These are phyloP conservation scores for Paraescarpia echinospica DNA, from an alignment of 1,140 invertebrate species.

Conservation along the genomic window DNA sequence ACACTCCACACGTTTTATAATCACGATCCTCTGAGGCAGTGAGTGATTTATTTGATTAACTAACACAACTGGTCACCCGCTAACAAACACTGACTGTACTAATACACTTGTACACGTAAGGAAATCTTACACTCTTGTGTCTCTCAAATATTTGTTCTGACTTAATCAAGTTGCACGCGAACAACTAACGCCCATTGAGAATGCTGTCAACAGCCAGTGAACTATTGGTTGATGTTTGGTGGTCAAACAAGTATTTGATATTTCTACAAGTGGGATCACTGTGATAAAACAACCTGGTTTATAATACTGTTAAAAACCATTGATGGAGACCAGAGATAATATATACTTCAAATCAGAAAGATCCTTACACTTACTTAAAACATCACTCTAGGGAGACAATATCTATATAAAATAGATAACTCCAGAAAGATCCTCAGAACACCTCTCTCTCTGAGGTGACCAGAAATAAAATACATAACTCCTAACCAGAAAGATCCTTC, in stretches of 20 bases:
- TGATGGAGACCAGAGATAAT: background rate
- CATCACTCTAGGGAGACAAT: too few species aligned
- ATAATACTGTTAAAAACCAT: background rate
- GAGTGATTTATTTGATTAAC: background rate
- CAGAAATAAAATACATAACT: background rate
- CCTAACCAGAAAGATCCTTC: background rate
- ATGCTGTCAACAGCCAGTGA: background rate
- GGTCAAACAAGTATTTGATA: background rate
- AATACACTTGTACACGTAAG: background rate
- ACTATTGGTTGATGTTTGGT: background rate
- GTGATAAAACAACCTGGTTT: background rate
- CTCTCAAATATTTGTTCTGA: background rate
- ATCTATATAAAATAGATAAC: too few species aligned
- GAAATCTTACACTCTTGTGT: background rate
- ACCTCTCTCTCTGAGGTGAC: background rate
- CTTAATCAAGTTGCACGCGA: background rate
- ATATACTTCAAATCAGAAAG: background rate
- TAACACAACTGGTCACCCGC: background rate
- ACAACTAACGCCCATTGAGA: background rate
- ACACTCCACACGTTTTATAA: background rate
- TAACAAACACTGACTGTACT: background rate
- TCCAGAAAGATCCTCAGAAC: too few species aligned
- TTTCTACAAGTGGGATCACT: background rate
- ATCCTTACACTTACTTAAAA: too few species aligned
- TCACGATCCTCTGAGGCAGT: background rate